These are phyloP conservation scores for Maniola hyperantus DNA, from an alignment of 2,888 invertebrate genomes.

Conservation along the genomic window DNA sequence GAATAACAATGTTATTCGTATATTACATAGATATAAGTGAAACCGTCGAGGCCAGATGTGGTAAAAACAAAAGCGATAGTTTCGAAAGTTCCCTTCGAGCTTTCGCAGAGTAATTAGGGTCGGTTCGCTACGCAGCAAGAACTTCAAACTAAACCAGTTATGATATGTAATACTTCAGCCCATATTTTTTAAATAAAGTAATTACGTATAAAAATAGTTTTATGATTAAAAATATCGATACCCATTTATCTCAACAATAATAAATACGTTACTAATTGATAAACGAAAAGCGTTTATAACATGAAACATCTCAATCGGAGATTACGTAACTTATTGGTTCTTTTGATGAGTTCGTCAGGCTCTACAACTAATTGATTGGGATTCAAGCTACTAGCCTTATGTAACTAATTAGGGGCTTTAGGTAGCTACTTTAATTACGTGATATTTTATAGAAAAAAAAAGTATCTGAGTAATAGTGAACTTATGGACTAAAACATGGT, in stretches of 20 bases:
- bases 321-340: conserved; percentile 6
- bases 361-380: background rate
- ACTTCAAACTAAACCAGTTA: background rate
- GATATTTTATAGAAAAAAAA: too few species aligned
- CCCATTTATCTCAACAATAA: conserved; percentile 3
- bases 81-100: background rate
- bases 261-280: background rate
- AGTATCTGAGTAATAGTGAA: too few species aligned
- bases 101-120: background rate
- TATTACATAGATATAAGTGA: too few species aligned
- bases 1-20: too few species aligned
- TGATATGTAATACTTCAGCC: too few species aligned
- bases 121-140: background rate
- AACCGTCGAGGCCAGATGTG: background rate
- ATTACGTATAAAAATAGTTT: too few species aligned
- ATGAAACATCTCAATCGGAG: conserved; percentile 2
- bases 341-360: background rate
- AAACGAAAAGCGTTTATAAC: background rate
- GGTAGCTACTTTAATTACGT: background rate
- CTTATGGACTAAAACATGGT: too few species aligned
- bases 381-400: background rate
- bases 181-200: too few species aligned
- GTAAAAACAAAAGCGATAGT: conserved; percentile 4
- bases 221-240: background rate
- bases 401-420: background rate